Conservation (phyloP, 1,140 invertebrate species). For the Reticulitermes speratus region DNA sequence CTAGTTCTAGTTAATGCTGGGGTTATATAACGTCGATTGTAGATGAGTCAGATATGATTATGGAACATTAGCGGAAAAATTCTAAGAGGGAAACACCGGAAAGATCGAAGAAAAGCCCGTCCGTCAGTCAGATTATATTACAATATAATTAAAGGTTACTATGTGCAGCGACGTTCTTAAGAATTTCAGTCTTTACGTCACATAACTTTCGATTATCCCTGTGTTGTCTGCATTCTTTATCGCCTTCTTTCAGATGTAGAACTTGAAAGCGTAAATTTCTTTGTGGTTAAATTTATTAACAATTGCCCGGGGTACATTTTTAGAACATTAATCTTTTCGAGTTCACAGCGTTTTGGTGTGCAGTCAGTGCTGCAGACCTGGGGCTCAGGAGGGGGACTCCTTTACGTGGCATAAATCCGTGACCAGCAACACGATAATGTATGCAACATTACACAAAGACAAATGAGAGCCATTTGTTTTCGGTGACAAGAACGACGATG, state of each 20-base stretch:
- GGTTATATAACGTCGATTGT: no score
- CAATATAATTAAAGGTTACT: no score
- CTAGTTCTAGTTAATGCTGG: no score
- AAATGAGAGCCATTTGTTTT: constrained; percentile 12
- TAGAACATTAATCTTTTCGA: neutral
- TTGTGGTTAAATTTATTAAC: neutral
- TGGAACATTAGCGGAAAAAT: no score
- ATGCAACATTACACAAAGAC: constrained; percentile 18
- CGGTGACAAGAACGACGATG: neutral
- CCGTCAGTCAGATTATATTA: no score
- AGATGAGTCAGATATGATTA: no score
- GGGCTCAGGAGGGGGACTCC: neutral
- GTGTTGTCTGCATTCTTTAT: no score
- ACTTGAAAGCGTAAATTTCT: neutral
- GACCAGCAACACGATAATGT: neutral
- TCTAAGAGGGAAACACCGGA: no score
- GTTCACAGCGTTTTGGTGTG: neutral
- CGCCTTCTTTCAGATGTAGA: neutral
- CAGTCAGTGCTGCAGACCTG: neutral
- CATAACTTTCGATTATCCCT: no score
- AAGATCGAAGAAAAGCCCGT: no score
- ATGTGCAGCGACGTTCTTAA: no score
- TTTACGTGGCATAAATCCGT: neutral
- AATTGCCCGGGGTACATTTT: neutral
- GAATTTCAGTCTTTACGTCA: no score